Evolutionary conservation across 1,140 invertebrate genomes (phyloP).

Genomic region (Apis cerana): DNA sequence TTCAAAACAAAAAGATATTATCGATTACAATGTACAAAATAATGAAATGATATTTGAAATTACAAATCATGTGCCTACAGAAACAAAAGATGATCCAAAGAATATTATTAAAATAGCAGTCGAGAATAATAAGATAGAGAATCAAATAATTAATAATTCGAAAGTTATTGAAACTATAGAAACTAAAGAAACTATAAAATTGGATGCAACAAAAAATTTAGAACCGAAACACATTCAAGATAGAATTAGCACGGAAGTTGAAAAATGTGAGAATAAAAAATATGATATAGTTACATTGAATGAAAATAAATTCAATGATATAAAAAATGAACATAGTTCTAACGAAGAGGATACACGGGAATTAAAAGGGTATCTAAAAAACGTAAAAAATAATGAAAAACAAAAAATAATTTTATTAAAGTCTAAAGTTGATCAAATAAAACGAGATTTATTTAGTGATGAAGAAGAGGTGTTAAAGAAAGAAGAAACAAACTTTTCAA

Average conservation of each 20-base stretch:
- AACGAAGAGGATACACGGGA: background rate
- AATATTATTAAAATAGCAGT: background rate
- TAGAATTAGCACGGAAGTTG: background rate
- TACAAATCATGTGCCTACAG: background rate
- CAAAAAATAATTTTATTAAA: constrained; percentile 55
- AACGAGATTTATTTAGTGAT: constrained; percentile 78
- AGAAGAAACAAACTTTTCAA: constrained; percentile 44
- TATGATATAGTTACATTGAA: background rate
- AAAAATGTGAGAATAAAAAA: background rate
- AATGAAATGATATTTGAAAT: background rate
- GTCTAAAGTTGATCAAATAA: constrained; percentile 74
- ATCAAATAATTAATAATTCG: background rate
- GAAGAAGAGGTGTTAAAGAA: constrained; percentile 71
- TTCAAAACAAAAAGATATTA: background rate
- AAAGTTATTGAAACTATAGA: background rate
- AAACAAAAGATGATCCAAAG: background rate
- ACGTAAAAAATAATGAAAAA: constrained; percentile 21
- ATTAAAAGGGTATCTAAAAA: constrained; percentile 6
- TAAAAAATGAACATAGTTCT: background rate
- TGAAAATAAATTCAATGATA: background rate
- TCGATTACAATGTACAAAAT: background rate
- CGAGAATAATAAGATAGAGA: background rate
- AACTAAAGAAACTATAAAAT: constrained; percentile 1
- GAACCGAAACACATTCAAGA: background rate
- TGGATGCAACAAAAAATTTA: background rate